A percentile compares a stretch with the other conserved stretches of the same genome.
Conservation (phyloP, 35 echinoderm and acorn worm genomes). For the Acanthaster planci region DNA sequence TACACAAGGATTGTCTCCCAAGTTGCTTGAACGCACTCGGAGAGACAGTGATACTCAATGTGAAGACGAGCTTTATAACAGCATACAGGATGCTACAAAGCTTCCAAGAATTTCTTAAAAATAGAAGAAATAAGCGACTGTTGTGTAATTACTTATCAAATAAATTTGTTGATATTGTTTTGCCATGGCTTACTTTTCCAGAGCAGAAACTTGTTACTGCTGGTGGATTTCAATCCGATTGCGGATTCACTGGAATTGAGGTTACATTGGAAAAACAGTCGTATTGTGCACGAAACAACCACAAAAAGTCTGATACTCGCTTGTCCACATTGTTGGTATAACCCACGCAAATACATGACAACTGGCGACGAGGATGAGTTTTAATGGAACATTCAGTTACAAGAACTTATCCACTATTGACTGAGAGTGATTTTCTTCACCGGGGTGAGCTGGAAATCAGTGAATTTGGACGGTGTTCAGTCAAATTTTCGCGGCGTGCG, state of each 20-base stretch:
- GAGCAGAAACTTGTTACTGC: conserved; percentile 41
- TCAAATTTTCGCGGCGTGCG: no score
- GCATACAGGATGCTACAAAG: conserved; percentile 18
- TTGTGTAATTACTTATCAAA: conserved; percentile 43
- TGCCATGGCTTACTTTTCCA: conserved; percentile 18
- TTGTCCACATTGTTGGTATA: no score
- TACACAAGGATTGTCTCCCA: conserved; percentile 44
- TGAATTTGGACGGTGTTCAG: no score
- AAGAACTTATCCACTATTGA: no score
- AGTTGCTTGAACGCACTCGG: conserved; percentile 28
- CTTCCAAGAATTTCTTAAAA: conserved; percentile 52
- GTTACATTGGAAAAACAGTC: background rate
- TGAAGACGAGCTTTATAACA: background rate
- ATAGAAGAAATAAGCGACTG: conserved; percentile 38
- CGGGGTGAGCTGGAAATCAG: no score
- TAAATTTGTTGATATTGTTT: conserved; percentile 46
- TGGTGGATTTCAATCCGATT: conserved; percentile 41
- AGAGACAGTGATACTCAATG: conserved; percentile 21
- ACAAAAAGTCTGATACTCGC: conserved; percentile 45
- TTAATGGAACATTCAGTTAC: no score
- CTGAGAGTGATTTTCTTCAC: no score
- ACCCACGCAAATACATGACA: no score
- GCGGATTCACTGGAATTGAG: conserved; percentile 12
- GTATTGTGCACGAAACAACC: conserved; percentile 20
- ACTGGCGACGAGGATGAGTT: no score